phyloP scores from a whole-genome alignment of 2,888 invertebrate species.

The Schizaphis graminum region DNA sequence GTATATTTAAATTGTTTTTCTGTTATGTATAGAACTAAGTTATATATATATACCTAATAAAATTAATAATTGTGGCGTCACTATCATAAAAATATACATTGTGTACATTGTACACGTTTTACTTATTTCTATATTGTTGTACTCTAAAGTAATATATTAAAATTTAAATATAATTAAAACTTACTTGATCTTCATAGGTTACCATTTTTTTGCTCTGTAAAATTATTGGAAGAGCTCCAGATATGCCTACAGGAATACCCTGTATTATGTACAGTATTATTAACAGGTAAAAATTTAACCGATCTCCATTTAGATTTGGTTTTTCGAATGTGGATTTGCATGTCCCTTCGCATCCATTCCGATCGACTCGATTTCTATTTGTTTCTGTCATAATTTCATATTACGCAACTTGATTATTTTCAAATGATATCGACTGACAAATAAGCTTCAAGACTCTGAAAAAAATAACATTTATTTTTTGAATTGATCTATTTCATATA shows the following conservation, averaged over 20 bases:
- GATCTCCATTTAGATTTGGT: constrained; percentile 75
- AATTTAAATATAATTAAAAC: constrained; percentile 2
- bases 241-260: constrained; percentile 95
- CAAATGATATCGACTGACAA: neutral
- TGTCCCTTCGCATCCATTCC: constrained; percentile 22
- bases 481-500: neutral
- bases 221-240: constrained; percentile 86
- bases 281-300: constrained; percentile 85
- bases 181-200: constrained; percentile 70
- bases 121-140: too few species aligned
- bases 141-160: neutral
- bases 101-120: too few species aligned
- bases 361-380: constrained; percentile 40
- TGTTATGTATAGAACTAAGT: too few species aligned
- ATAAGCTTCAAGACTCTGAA: neutral
- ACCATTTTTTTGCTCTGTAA: too few species aligned
- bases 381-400: neutral
- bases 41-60: too few species aligned
- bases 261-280: constrained; percentile 94
- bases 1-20: too few species aligned
- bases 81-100: too few species aligned
- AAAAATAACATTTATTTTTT: neutral
- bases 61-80: too few species aligned
- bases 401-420: neutral
- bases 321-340: neutral